Evolutionary conservation across 2,113 vertebrate species (phyloP).

Genomic region (Fukomys damarensis): DNA sequence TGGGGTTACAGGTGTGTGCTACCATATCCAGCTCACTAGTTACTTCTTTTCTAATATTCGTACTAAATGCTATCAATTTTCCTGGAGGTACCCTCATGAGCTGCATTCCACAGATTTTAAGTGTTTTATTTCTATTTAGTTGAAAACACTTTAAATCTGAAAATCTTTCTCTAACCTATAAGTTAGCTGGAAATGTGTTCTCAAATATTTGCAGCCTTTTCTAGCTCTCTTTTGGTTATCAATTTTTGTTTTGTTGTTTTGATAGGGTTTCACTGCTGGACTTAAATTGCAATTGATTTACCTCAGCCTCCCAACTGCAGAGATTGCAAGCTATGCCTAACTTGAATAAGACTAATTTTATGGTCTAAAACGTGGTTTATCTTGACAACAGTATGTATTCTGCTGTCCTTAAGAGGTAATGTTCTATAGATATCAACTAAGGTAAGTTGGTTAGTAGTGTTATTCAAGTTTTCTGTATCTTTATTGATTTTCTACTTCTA

Average conservation of each 20-base stretch:
- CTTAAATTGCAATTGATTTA: not conserved
- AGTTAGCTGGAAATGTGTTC: slow-evolving; percentile 17
- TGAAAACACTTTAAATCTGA: slow-evolving; percentile 31
- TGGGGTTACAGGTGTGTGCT: not conserved
- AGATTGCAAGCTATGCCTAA: not conserved
- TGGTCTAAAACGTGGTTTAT: not conserved
- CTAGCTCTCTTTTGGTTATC: not conserved
- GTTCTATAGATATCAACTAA: slow-evolving; percentile 5
- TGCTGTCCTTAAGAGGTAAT: not conserved
- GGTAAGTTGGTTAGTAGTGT: not conserved
- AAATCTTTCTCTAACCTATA: slow-evolving; percentile 6
- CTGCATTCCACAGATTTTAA: not conserved
- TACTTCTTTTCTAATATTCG: not conserved
- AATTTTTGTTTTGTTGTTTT: not conserved
- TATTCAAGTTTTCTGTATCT: not conserved
- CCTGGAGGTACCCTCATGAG: not conserved
- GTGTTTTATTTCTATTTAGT: slow-evolving; percentile 18
- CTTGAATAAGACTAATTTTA: not conserved
- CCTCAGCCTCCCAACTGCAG: not conserved
- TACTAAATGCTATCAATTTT: not conserved
- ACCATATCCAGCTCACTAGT: not conserved
- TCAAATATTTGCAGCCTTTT: slow-evolving; percentile 29
- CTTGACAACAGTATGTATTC: not conserved
- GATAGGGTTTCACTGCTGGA: not conserved
- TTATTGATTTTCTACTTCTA: slow-evolving; percentile 23